Percentiles rank a stretch among this genome's conserved stretches.
These are phyloP conservation scores for Drosophila equinoxialis DNA, from an alignment of 1,140 invertebrate genomes.

Conservation along the genomic window DNA sequence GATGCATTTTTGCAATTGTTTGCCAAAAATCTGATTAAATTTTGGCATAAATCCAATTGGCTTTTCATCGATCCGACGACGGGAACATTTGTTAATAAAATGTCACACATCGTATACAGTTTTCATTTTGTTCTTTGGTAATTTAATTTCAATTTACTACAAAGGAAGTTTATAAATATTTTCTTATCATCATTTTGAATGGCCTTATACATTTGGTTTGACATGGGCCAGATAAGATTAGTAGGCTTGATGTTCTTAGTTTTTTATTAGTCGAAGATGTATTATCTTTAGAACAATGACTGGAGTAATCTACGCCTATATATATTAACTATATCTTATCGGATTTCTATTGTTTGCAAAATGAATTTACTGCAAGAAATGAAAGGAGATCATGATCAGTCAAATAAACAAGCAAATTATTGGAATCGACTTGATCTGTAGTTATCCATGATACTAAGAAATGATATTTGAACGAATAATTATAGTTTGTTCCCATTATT, in stretches of 20 bases:
- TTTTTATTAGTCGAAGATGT: background rate
- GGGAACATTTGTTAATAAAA: constrained; percentile 23
- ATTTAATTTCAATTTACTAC: background rate
- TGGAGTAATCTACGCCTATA: no score
- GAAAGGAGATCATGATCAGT: no score
- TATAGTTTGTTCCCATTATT: no score
- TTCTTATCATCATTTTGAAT: constrained; percentile 13
- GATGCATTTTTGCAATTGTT: constrained; percentile 22
- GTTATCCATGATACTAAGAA: no score
- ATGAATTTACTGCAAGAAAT: no score
- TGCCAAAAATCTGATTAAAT: constrained; percentile 18
- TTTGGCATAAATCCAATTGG: constrained; percentile 56
- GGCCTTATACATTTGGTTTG: constrained; percentile 6
- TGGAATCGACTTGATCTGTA: no score
- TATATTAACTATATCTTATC: no score
- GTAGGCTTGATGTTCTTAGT: background rate
- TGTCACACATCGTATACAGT: constrained; percentile 21
- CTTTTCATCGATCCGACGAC: constrained; percentile 49
- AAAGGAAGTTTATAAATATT: constrained; percentile 7
- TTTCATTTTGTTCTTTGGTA: background rate
- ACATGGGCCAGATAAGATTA: constrained; percentile 29
- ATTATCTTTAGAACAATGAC: background rate
- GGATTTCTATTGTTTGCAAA: no score
- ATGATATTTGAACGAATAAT: no score
- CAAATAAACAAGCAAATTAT: no score